A percentile compares a stretch with the other conserved stretches of the same genome.
Conservation (phyloP, 2,888 invertebrate genomes). For the Euplexia lucipara region DNA sequence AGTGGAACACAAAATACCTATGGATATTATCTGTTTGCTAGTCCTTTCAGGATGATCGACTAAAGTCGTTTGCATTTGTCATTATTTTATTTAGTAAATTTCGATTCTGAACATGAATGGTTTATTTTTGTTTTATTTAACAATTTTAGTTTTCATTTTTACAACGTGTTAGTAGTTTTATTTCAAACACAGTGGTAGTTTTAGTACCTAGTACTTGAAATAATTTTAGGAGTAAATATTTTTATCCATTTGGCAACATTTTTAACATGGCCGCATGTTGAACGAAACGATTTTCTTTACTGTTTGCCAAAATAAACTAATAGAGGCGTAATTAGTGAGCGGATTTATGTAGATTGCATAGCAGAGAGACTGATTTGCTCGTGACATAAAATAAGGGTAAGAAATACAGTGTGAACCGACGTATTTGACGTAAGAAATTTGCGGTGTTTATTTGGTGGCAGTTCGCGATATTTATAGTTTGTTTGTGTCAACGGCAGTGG, state of each 20-base stretch:
- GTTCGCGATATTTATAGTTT: slow-evolving; percentile 74
- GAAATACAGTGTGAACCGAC: slow-evolving; percentile 76
- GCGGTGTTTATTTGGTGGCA: slow-evolving; percentile 82
- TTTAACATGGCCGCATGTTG: slow-evolving; percentile 97
- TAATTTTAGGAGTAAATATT: slow-evolving; percentile 3
- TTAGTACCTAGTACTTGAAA: slow-evolving; percentile 8
- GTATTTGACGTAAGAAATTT: slow-evolving; percentile 71
- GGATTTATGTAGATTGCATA: slow-evolving; percentile 84
- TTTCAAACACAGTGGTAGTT: not conserved
- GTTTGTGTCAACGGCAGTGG: slow-evolving; percentile 82
- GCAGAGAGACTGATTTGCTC: slow-evolving; percentile 73
- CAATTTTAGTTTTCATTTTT: too few relatives aligned
- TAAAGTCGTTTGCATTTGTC: too few relatives aligned
- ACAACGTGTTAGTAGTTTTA: not conserved
- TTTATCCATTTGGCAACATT: slow-evolving; percentile 75
- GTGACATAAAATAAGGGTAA: slow-evolving; percentile 80
- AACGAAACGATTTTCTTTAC: slow-evolving; percentile 94
- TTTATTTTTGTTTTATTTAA: too few relatives aligned
- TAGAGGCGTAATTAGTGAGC: slow-evolving; percentile 81
- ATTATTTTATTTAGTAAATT: too few relatives aligned
- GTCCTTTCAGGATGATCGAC: too few relatives aligned
- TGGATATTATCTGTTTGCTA: too few relatives aligned
- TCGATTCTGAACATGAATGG: too few relatives aligned
- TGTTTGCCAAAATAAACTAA: slow-evolving; percentile 93
- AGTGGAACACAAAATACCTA: too few relatives aligned